Base-by-base conservation (phyloP, 2,113 vertebrate genomes). In the Nyctibius bracteatus region DNA sequence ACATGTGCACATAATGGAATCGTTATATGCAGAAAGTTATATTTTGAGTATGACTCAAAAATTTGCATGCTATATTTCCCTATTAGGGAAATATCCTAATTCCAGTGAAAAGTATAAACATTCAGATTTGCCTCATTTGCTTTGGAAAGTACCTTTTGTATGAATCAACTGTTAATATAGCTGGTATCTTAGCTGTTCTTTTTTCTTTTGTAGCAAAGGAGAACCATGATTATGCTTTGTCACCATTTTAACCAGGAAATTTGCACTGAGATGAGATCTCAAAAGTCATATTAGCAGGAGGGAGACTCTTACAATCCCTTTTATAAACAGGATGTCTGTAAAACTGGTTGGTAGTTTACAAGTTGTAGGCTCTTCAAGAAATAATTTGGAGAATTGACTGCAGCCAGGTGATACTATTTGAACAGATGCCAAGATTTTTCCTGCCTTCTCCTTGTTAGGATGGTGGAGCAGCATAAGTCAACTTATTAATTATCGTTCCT, bases 1-100 rank as follows among this genome's bases (percentile, higher is more conserved):
- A 12, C 5, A 19, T 3, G 30, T 0, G 4, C 20, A 65, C 0
- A 2, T 17, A 62, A 43, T 18, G 54, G 15, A 9, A 5, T 28
- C 20, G 4, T 21, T 31, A 8, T 43, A 49, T 2, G 30, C 43
- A 66, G 51, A 55, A 65, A 44, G 6, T 30, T 14, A 0, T 17
- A 24, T 58, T 81, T 67, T 22, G 39, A 51, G 8, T 27, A 27
- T 3, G 58, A 68, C 5, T 77, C 44, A 44, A 35, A 77, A 35
- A 57, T 41, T 31, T 68, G 6, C 28, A 55, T 10, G 5, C 3
- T 10, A 12, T 11, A 31, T 44, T 37, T 52, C 5, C 2, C 27
- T 19, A n/a, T 22, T 25, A 61, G 41, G 33, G 23, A 74, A 87
- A 59, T 28, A 46, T 3, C 5, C 3, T 24, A 2, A 49, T 81